Evolutionary conservation across 2,888 invertebrate genomes (phyloP).

Genomic region (Nysson spinosus): DNA sequence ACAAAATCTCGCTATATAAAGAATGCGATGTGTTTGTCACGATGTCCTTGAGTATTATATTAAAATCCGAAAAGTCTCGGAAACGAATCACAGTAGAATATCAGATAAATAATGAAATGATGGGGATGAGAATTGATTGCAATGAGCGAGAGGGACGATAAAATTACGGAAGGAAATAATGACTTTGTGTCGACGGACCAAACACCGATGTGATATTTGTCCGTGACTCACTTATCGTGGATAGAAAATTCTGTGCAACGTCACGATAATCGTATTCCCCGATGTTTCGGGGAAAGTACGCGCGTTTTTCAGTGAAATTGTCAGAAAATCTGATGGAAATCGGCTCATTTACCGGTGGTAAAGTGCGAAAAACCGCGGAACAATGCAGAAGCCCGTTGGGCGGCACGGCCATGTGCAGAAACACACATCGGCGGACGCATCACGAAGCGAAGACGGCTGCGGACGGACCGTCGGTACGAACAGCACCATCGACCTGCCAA

Average conservation of each 20-base stretch:
- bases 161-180: conserved; percentile 10
- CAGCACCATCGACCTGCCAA: conserved; percentile 62
- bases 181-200: conserved; percentile 19
- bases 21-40: conserved; percentile 56
- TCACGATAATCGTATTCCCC: conserved; percentile 20
- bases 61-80: conserved; percentile 17
- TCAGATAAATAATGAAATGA: not conserved
- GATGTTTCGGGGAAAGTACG: conserved; percentile 5
- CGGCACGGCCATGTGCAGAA: conserved; percentile 75
- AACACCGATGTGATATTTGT: conserved; percentile 38
- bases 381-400: conserved; percentile 65
- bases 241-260: conserved; percentile 14
- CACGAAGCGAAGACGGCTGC: conserved; percentile 71
- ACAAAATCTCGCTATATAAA: conserved; percentile 20
- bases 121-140: not conserved
- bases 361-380: conserved; percentile 60
- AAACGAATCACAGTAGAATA: not conserved
- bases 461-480: conserved; percentile 69
- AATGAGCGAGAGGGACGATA: not conserved
- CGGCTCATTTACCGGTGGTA: conserved; percentile 66
- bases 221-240: conserved; percentile 26
- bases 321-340: conserved; percentile 34
- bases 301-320: conserved; percentile 13
- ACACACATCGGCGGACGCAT: conserved; percentile 72
- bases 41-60: conserved; percentile 63